Conservation (phyloP, 2,888 invertebrate species). For the Xestia c-nigrum region DNA sequence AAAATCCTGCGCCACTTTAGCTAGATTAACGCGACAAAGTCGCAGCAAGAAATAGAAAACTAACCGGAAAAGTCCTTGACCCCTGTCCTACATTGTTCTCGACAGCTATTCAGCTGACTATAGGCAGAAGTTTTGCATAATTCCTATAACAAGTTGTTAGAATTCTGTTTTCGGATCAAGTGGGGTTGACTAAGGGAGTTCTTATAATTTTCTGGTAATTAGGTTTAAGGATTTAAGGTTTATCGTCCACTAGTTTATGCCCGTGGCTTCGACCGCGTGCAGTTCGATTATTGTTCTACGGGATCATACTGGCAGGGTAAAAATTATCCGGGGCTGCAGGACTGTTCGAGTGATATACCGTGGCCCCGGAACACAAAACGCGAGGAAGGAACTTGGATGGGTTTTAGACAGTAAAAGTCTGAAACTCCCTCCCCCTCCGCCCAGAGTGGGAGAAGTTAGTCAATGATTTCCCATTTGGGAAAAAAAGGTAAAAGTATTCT, state of each 20-base stretch:
- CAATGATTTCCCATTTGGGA: too few species aligned
- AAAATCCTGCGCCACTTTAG: conserved; percentile 41
- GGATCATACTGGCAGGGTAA: too few species aligned
- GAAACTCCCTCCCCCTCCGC: too few species aligned
- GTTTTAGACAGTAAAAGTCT: too few species aligned
- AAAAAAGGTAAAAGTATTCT: too few species aligned
- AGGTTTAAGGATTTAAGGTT: neutral
- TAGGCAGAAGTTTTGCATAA: conserved; percentile 32
- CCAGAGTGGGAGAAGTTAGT: too few species aligned
- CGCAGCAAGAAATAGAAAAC: conserved; percentile 49
- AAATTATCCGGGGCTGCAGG: too few species aligned
- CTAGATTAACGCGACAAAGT: conserved; percentile 46
- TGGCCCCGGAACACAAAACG: too few species aligned
- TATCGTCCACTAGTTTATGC: neutral
- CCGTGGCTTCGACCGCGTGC: too few species aligned
- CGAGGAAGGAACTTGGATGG: too few species aligned
- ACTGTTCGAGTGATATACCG: too few species aligned
- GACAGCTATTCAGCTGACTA: neutral
- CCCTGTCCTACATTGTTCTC: conserved; percentile 36
- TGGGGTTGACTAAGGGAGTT: neutral
- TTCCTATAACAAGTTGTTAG: conserved; percentile 13
- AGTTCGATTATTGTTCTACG: too few species aligned
- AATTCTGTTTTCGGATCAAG: conserved; percentile 3
- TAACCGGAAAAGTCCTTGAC: conserved; percentile 48
- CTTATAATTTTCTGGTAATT: conserved; percentile 1